Evolutionary conservation across 2,113 vertebrate species (phyloP).

Genomic region (Antechinus stuartii): DNA sequence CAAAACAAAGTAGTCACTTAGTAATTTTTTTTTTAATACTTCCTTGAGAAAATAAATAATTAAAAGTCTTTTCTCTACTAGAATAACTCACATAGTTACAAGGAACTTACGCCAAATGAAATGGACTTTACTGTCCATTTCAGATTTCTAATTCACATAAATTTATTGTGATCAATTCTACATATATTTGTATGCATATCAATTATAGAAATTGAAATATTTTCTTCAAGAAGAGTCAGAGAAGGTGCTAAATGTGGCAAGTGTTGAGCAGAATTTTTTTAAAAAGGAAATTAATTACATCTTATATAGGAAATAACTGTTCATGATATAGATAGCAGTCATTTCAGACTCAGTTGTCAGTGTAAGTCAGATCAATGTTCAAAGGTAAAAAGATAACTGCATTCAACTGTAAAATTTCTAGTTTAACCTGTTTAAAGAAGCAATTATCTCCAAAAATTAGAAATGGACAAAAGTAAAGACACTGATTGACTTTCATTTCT

Average conservation of each 20-base stretch:
- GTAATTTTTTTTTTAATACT: slow-evolving; percentile 55
- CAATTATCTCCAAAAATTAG: background rate
- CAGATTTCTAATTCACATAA: slow-evolving; percentile 24
- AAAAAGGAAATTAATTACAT: background rate
- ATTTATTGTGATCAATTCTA: background rate
- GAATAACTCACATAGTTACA: background rate
- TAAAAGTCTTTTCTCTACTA: slow-evolving; percentile 44
- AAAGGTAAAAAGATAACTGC: background rate
- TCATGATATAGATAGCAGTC: background rate
- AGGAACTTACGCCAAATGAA: background rate
- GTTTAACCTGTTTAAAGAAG: background rate
- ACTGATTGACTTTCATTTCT: background rate
- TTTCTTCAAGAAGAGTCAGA: background rate
- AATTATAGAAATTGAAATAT: background rate
- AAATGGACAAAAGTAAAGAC: background rate
- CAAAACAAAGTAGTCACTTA: slow-evolving; percentile 29
- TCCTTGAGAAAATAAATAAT: slow-evolving; percentile 46
- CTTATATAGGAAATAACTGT: background rate
- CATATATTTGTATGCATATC: background rate
- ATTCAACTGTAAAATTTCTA: background rate
- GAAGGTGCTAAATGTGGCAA: background rate
- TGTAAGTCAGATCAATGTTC: background rate
- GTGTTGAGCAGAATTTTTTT: background rate
- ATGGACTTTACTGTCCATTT: background rate
- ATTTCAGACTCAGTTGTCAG: background rate